phyloP scores from a whole-genome alignment of 2,797 vertebrate genomes.

The Peromyscus eremicus region DNA sequence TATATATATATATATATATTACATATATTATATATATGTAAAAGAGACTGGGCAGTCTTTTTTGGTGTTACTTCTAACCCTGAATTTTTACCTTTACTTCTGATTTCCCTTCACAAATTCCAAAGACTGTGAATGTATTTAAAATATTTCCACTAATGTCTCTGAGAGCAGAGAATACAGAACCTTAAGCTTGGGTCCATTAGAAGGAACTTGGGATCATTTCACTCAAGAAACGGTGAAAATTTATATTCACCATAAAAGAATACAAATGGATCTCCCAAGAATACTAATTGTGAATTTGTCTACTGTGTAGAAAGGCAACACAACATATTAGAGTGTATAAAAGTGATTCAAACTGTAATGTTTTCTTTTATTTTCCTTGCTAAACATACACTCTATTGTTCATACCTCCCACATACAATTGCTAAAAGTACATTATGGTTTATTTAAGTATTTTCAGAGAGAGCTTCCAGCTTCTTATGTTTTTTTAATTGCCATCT shows the following conservation, averaged over 20 bases:
- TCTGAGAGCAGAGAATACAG: constrained; percentile 12
- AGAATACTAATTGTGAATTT: constrained; percentile 5
- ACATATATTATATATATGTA: too few species aligned
- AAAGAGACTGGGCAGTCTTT: not conserved
- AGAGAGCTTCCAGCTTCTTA: constrained; percentile 4
- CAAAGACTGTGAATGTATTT: constrained; percentile 46
- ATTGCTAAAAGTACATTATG: constrained; percentile 57
- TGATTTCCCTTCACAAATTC: constrained; percentile 54
- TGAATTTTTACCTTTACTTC: constrained; percentile 3
- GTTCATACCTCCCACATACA: not conserved
- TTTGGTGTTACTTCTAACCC: not conserved
- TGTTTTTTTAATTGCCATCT: not conserved
- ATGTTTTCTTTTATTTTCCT: constrained; percentile 27
- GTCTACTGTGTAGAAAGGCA: constrained; percentile 24
- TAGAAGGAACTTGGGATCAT: not conserved
- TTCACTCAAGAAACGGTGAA: constrained; percentile 6
- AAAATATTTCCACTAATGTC: constrained; percentile 46
- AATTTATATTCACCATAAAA: not conserved
- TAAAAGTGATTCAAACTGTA: constrained; percentile 36
- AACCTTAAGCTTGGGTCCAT: not conserved
- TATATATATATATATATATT: too few species aligned
- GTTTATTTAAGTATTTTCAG: constrained; percentile 27
- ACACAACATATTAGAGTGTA: not conserved
- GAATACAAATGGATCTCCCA: constrained; percentile 29
- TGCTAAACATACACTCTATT: constrained; percentile 24